Base-by-base conservation (phyloP, 2,113 vertebrate genomes). In the Megalops atlanticus region DNA sequence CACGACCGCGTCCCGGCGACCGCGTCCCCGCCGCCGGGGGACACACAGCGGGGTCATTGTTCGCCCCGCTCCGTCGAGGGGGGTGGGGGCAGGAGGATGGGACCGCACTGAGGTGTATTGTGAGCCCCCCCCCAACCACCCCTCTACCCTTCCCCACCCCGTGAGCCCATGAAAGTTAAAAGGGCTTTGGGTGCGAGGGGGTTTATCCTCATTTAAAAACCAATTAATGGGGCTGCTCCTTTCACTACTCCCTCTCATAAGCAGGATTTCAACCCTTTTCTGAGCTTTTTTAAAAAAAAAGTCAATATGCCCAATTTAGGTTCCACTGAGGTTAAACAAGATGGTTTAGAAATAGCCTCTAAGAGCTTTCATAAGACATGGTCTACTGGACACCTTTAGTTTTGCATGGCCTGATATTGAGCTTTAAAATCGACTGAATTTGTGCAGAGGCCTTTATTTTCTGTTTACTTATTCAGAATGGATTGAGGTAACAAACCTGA, bases 31-130 rank as follows among this genome's bases (percentile, higher is more conserved):
- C 88, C 84, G 88, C 88, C 86, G 87, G 88, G n/a, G 87, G 87
- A 88, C 87, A 88, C 82, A 94, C 90, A 94, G 93, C 92, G 89
- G 92, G 85, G 86, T 90, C 92, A 95, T 94, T 95, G 92, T 94
- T 89, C 88, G 69, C 70, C 40, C 47, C 31, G 31, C 73, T n/a
- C n/a, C 41, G 58, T 84, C 64, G 64, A 80, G 84, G 87, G 84
- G 85, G 87, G n/a, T n/a, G n/a, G 84, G 88, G 90, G 87, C 83
- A 83, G 87, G 89, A 89, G 87, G 86, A 88, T 84, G 86, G 84
- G 31, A 83, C 81, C 39, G 84, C 80, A 85, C 88, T 87, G 83
- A 90, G 88, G 89, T 90, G 89, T 79, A 89, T 89, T 88, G 87
- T 90, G 84, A 87, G 86, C 74, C 52, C 82, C 84, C 89, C 91